Base-by-base conservation (phyloP, 2,113 vertebrate species). In the Saccopteryx bilineata region DNA sequence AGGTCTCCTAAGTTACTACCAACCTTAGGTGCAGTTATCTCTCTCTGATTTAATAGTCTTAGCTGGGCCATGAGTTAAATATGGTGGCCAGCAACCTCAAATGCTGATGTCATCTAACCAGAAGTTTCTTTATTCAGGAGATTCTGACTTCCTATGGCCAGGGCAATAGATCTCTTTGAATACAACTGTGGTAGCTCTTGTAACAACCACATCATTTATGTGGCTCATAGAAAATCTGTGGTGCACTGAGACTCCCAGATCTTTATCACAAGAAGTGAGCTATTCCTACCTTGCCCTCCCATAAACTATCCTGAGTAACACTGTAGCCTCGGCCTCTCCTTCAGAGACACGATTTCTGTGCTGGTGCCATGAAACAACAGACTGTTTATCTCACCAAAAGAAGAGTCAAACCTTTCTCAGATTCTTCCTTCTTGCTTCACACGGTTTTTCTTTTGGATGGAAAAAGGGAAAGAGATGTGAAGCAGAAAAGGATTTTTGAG, bases 351-450 rank as follows among this genome's bases (percentile, higher is more conserved):
- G 75, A 94, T 82, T 93, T 93, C 58, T 79, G 33, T 2, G 79
- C 60, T 60, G 63, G 31, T 95, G 86, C 78, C 82, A 13, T 83
- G 68, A 93, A 60, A 75, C 23, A 90, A 78, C 80, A 96, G 91
- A 93, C 84, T 96, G 60, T 91, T 96, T 58, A 58, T 75, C 50
- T 96, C 95, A 76, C 65, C 56, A 81, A 97, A 58, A n/a, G 1
- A 96, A 93, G 82, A 75, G 52, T 87, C 71, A 87, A 85, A 71
- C 54, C 72, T 96, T 91, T 96, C 90, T 97, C 90, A 87, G 71
- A 93, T 80, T 96, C 87, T 87, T 83, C 84, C 80, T 96, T 87
- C 88, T 94, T 91, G 80, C 94, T 90, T 84, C 81, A 94, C 83
- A 61, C 69, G 63, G 76, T 78, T 97, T 95, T 96, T 68, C 78